Conservation (phyloP, 2,797 vertebrate genomes). For the Artibeus jamaicensis region DNA sequence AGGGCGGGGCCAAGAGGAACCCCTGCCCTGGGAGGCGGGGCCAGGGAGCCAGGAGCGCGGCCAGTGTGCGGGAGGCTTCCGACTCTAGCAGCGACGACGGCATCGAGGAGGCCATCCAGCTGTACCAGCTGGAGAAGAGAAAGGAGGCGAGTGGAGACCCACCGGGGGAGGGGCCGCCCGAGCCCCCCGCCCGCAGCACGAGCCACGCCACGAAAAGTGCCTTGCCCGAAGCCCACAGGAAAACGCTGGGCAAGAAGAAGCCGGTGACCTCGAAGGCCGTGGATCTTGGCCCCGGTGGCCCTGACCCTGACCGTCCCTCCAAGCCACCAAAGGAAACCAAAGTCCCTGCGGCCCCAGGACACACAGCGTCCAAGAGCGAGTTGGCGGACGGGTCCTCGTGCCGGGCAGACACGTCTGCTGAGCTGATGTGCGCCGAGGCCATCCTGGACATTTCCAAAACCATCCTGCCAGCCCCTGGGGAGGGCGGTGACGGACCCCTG, state of each 20-base stretch:
- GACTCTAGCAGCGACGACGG: slow-evolving; percentile 97
- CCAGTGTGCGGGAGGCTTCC: not conserved
- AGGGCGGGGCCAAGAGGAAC: not conserved
- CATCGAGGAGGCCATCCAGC: slow-evolving; percentile 96
- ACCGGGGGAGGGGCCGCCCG: slow-evolving; percentile 1
- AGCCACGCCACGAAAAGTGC: slow-evolving; percentile 69
- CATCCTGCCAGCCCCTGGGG: slow-evolving; percentile 88
- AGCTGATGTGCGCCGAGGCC: slow-evolving; percentile 97
- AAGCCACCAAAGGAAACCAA: slow-evolving; percentile 74
- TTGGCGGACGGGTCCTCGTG: slow-evolving; percentile 33
- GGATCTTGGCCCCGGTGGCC: slow-evolving; percentile 25
- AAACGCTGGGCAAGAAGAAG: slow-evolving; percentile 82
- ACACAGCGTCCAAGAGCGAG: slow-evolving; percentile 48
- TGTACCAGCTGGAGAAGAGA: slow-evolving; percentile 92
- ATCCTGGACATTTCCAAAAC: slow-evolving; percentile 98
- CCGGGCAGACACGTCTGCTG: slow-evolving; percentile 90
- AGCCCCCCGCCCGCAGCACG: slow-evolving; percentile 8
- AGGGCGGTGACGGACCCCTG: slow-evolving; percentile 66
- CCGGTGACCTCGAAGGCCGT: slow-evolving; percentile 72
- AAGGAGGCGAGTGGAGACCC: slow-evolving; percentile 64
- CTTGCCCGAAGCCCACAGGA: slow-evolving; percentile 80
- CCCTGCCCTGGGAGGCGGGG: not conserved
- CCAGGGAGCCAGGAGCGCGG: rapidly evolving
- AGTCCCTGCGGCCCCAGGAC: slow-evolving; percentile 6
- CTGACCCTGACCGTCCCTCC: slow-evolving; percentile 45